Percentiles rank a stretch among this genome's conserved stretches.
phyloP scores from a whole-genome alignment of 2,797 vertebrate species.

The Nannoperca australis region DNA sequence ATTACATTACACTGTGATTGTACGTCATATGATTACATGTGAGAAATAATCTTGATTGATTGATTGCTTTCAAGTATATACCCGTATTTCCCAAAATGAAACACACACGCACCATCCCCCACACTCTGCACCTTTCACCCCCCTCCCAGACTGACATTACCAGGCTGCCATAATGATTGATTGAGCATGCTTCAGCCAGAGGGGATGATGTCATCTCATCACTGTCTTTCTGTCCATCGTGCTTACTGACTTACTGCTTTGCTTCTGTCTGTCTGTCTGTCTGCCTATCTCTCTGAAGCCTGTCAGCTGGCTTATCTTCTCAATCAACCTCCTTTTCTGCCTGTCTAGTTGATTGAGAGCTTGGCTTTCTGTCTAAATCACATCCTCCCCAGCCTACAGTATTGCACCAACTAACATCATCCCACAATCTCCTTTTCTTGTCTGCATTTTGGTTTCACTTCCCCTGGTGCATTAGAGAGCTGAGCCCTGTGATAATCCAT shows the following conservation, averaged over 20 bases:
- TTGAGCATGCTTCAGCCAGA: slow-evolving; percentile 41
- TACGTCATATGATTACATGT: slow-evolving; percentile 8
- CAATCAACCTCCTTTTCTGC: slow-evolving; percentile 40
- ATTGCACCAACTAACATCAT: slow-evolving; percentile 18
- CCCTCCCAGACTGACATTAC: slow-evolving; percentile 35
- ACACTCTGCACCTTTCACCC: slow-evolving; percentile 24
- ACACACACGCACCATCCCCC: slow-evolving; percentile 32
- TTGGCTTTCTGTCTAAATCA: slow-evolving; percentile 24
- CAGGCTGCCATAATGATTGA: slow-evolving; percentile 63
- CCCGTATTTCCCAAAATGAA: slow-evolving; percentile 7
- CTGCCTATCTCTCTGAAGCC: slow-evolving; percentile 15
- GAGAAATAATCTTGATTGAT: too few species aligned
- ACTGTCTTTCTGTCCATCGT: slow-evolving; percentile 39
- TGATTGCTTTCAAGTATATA: slow-evolving; percentile 11
- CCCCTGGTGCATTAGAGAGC: neutral
- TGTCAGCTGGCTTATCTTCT: slow-evolving; percentile 27
- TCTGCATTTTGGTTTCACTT: slow-evolving; percentile 9
- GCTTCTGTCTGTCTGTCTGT: slow-evolving; percentile 10
- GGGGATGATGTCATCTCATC: slow-evolving; percentile 65
- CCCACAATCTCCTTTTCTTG: neutral
- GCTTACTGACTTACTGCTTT: slow-evolving; percentile 20
- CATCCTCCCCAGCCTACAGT: neutral
- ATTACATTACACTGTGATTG: neutral
- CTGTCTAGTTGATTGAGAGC: slow-evolving; percentile 40
- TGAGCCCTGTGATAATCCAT: neutral